A percentile compares a stretch with the other conserved stretches of the same genome.
Conservation (phyloP, 2,797 vertebrate genomes). For the Enteromius treurensis region DNA sequence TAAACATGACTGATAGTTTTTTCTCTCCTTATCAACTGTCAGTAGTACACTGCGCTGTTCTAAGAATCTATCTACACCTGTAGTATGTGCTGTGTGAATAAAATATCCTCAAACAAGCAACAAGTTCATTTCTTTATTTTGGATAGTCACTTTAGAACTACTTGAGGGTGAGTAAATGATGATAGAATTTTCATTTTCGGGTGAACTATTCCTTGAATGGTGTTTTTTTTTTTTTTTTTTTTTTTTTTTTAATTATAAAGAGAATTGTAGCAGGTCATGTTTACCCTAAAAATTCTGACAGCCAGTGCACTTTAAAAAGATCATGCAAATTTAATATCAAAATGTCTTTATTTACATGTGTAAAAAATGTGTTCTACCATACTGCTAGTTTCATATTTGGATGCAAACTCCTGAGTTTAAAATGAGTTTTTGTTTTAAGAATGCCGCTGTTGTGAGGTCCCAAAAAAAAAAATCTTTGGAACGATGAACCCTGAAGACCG, state of each 20-base stretch:
- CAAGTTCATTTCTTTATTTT: not conserved
- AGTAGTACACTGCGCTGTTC: slow-evolving; percentile 86
- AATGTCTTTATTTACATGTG: not conserved
- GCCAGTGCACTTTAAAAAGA: too few relatives aligned
- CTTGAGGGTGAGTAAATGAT: too few relatives aligned
- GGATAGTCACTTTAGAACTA: not conserved
- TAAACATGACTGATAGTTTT: slow-evolving; percentile 87
- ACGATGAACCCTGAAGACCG: too few relatives aligned
- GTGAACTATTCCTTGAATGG: too few relatives aligned
- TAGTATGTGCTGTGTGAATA: slow-evolving; percentile 97
- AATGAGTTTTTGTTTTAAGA: not conserved
- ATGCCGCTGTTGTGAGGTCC: not conserved
- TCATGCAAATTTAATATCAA: not conserved
- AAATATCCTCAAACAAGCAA: slow-evolving; percentile 71
- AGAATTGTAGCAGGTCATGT: too few relatives aligned
- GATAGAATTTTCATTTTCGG: too few relatives aligned
- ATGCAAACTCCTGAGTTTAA: not conserved
- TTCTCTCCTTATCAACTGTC: slow-evolving; percentile 69
- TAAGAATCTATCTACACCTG: slow-evolving; percentile 92
- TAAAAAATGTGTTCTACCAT: not conserved
- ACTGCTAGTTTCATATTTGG: not conserved
- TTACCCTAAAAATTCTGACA: too few relatives aligned
- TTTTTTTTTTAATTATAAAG: too few relatives aligned
- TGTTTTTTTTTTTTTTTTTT: too few relatives aligned
- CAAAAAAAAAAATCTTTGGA: not conserved